phyloP scores from a whole-genome alignment of 2,888 invertebrate genomes.

The Drosophila mettleri region DNA sequence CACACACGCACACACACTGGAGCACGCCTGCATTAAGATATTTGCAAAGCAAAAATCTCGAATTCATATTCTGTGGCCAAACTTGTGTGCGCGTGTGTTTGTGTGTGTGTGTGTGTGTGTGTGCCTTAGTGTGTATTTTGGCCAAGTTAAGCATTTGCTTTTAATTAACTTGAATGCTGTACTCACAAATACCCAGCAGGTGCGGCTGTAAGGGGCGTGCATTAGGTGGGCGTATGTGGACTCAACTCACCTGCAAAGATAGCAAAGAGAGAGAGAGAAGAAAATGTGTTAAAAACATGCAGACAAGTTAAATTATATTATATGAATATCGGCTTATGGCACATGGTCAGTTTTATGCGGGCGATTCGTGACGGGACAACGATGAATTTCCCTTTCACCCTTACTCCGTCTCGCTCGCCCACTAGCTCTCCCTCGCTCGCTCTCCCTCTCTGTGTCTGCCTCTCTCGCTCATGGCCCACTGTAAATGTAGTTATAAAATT shows the following conservation, averaged over 20 bases:
- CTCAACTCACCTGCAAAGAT: slow-evolving; percentile 59
- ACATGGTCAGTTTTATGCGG: slow-evolving; percentile 34
- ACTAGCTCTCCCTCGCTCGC: neutral
- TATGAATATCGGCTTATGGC: slow-evolving; percentile 63
- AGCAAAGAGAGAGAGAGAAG: slow-evolving; percentile 20
- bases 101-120: slow-evolving; percentile 10
- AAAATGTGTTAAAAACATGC: slow-evolving; percentile 58
- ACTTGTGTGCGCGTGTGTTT: slow-evolving; percentile 1
- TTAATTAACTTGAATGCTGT: slow-evolving; percentile 55
- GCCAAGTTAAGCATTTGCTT: slow-evolving; percentile 56
- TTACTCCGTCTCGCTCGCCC: neutral
- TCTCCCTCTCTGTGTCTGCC: neutral
- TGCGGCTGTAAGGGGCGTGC: slow-evolving; percentile 9
- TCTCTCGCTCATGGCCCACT: neutral
- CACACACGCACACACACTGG: neutral
- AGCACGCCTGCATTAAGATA: slow-evolving; percentile 8
- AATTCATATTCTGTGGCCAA: slow-evolving; percentile 39
- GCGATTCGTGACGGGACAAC: neutral
- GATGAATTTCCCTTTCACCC: neutral
- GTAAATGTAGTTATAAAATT: slow-evolving; percentile 71
- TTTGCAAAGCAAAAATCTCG: slow-evolving; percentile 14
- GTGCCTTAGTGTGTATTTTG: slow-evolving; percentile 14
- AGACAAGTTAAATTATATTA: slow-evolving; percentile 71
- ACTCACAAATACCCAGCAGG: slow-evolving; percentile 43
- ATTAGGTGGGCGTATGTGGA: slow-evolving; percentile 13